phyloP scores from a whole-genome alignment of 2,797 vertebrate genomes.

The Hoplostethus atlanticus region DNA sequence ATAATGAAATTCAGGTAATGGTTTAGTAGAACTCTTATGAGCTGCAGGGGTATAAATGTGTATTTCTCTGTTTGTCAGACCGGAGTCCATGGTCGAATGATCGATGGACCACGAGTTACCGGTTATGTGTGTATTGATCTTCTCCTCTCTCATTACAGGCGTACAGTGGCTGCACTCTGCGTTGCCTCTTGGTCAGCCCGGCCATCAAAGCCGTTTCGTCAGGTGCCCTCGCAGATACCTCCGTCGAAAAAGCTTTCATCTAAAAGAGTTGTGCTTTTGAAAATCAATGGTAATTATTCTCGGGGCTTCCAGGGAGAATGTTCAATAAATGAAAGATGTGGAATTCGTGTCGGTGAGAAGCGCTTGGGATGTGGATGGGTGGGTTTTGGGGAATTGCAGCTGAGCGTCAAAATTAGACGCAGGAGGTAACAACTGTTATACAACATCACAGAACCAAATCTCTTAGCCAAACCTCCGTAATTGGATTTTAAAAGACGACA shows the following conservation, averaged over 20 bases:
- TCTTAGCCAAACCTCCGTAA: too few species aligned
- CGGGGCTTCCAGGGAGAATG: constrained; percentile 28
- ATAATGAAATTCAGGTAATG: too few species aligned
- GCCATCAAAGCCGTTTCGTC: constrained; percentile 54
- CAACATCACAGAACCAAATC: background rate
- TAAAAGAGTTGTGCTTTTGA: constrained; percentile 14
- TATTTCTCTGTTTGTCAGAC: background rate
- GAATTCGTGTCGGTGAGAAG: background rate
- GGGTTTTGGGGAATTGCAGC: background rate
- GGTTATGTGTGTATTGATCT: constrained; percentile 34
- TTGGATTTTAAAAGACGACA: too few species aligned
- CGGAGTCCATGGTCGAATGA: constrained; percentile 3
- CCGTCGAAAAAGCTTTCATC: constrained; percentile 33
- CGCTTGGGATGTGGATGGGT: background rate
- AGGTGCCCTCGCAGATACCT: constrained; percentile 49
- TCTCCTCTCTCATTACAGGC: constrained; percentile 31
- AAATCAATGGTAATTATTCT: constrained; percentile 63
- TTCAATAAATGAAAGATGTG: constrained; percentile 2
- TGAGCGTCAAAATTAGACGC: background rate
- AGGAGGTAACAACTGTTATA: background rate
- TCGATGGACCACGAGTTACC: constrained; percentile 27
- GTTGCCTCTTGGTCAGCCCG: constrained; percentile 47
- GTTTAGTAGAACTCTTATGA: background rate
- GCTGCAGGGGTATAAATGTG: background rate
- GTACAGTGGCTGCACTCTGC: constrained; percentile 28